Base-by-base conservation (phyloP, 2,113 vertebrate species). In the Equus quagga region DNA sequence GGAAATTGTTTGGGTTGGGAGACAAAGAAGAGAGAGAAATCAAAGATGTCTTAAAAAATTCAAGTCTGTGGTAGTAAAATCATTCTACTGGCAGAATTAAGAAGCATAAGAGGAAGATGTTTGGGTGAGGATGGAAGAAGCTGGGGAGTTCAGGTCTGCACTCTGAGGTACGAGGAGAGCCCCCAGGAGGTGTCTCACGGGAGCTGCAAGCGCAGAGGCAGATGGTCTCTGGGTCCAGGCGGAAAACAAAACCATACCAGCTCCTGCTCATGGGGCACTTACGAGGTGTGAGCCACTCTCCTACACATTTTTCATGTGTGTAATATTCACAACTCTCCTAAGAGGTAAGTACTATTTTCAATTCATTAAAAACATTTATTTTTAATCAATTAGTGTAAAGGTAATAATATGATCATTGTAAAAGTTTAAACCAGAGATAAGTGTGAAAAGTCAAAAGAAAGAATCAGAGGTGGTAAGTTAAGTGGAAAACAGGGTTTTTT, bases 401-500 rank as follows among this genome's bases (percentile, higher is more conserved):
- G 9, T 51, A 84, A 46, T 81, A 80, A 83, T 21, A 36, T 31
- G 84, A 51, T 82, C 17, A 54, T 13, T 75, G 18, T 70, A 86
- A 78, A 88, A 86, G 89, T 86, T 89, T 18, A 92, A 91, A 51
- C 14, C 33, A 51, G 58, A 28, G 28, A n/a, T 84, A 94, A 67
- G 10, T 8, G 41, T 90, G 44, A 49, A 84, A 92, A 85, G 4
- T 62, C 56, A 91, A 90, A 94, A 69, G 54, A 86, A 80, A 91
- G 23, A 94, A 75, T 51, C 78, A 62, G 6, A 13, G 13, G 23
- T 75, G 24, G 26, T 46, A 80, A 80, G 2, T 87, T 92, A 81
- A 76, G 31, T 26, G 72, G 88, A 56, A 72, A 36, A 94, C 0
- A n/a, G 60, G 64, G 24, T 60, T 60, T 83, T 65, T 31, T 70